Conservation (phyloP, 1,140 invertebrate genomes). For the Zaprionus nigranus region DNA sequence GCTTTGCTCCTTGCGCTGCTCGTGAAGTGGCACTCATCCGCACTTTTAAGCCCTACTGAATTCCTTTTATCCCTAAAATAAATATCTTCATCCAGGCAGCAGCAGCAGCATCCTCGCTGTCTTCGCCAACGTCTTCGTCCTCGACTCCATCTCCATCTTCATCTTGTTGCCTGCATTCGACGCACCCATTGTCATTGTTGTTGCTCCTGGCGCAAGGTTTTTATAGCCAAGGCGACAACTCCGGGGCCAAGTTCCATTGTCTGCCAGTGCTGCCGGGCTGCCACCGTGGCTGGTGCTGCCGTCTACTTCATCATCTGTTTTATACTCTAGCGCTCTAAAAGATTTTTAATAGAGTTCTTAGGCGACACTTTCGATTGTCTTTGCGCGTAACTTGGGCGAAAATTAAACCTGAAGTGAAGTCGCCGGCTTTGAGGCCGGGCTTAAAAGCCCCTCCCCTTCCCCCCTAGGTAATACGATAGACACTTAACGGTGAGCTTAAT, state of each 20-base stretch:
- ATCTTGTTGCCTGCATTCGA: slow-evolving; percentile 28
- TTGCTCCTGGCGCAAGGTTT: slow-evolving; percentile 57
- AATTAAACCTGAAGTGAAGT: slow-evolving; percentile 73
- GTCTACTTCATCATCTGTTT: slow-evolving; percentile 68
- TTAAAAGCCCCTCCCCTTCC: background rate
- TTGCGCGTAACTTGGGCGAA: slow-evolving; percentile 67
- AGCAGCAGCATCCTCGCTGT: slow-evolving; percentile 33
- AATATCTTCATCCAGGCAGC: slow-evolving; percentile 78
- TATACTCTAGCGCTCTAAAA: slow-evolving; percentile 70
- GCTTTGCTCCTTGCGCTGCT: slow-evolving; percentile 69
- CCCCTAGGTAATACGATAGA: background rate
- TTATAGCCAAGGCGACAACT: slow-evolving; percentile 60
- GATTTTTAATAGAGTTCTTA: slow-evolving; percentile 83
- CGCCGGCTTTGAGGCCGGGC: slow-evolving; percentile 8
- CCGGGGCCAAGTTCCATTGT: slow-evolving; percentile 51
- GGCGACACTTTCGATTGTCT: slow-evolving; percentile 83
- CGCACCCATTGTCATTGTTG: slow-evolving; percentile 31
- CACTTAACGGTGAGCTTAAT: slow-evolving; percentile 3
- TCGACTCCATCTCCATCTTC: slow-evolving; percentile 5
- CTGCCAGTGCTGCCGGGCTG: slow-evolving; percentile 19
- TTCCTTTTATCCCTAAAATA: slow-evolving; percentile 84
- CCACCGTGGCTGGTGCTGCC: no score
- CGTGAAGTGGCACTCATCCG: slow-evolving; percentile 83
- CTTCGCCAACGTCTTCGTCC: slow-evolving; percentile 19
- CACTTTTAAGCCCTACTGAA: slow-evolving; percentile 84